Evolutionary conservation across 1,140 invertebrate species (phyloP).

Genomic region (Trichogramma pretiosum): DNA sequence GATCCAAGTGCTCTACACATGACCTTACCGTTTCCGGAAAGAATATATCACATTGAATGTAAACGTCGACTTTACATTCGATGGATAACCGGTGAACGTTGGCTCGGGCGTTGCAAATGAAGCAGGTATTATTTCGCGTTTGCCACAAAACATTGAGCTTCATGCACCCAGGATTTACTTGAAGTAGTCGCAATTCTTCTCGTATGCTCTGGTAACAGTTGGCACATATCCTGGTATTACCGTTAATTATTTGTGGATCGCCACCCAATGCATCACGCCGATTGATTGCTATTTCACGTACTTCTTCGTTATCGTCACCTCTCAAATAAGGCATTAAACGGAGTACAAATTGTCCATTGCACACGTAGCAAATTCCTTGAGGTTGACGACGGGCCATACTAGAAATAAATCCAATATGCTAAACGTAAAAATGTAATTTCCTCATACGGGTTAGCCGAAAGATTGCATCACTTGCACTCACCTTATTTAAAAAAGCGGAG

Average conservation of each 20-base stretch:
- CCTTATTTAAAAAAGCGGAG: too few relatives aligned
- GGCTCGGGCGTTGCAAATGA: conserved; percentile 8
- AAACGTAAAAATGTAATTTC: too few relatives aligned
- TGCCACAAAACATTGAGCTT: conserved; percentile 16
- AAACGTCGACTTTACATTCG: conserved; percentile 8
- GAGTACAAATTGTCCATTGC: neutral
- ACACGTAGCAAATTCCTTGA: too few relatives aligned
- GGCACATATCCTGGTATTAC: conserved; percentile 6
- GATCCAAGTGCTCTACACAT: too few relatives aligned
- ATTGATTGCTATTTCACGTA: conserved; percentile 4
- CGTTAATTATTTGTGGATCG: neutral
- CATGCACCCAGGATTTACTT: conserved; percentile 7
- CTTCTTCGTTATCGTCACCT: neutral
- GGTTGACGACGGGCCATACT: too few relatives aligned
- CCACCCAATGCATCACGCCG: neutral
- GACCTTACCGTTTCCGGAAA: conserved; percentile 1
- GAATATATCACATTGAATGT: conserved; percentile 6
- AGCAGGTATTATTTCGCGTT: conserved; percentile 3
- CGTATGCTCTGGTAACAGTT: conserved; percentile 11
- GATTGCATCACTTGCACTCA: too few relatives aligned
- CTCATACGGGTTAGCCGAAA: too few relatives aligned
- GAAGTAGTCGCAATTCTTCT: conserved; percentile 1
- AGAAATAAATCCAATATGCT: too few relatives aligned
- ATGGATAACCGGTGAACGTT: conserved; percentile 5
- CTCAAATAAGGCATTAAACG: neutral